These are phyloP conservation scores for Cabera pusaria DNA, from an alignment of 2,888 invertebrate species.

Conservation along the genomic window DNA sequence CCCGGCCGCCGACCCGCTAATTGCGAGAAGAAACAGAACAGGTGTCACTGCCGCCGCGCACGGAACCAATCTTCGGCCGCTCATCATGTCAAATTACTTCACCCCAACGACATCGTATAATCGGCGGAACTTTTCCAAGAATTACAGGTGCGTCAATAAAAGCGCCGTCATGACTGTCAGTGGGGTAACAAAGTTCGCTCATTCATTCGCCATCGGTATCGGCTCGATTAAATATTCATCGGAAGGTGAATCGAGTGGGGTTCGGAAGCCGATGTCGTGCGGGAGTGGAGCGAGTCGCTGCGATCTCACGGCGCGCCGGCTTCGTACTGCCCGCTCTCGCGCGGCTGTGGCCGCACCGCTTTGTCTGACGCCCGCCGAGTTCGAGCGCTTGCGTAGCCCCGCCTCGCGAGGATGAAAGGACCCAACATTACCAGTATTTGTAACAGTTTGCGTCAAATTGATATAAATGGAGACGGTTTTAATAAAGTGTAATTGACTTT, in stretches of 20 bases:
- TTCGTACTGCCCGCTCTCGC: constrained; percentile 47
- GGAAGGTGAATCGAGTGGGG: constrained; percentile 59
- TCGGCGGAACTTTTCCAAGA: constrained; percentile 58
- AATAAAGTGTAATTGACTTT: constrained; percentile 84
- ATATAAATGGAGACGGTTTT: constrained; percentile 84
- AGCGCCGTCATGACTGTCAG: constrained; percentile 59
- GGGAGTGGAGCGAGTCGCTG: constrained; percentile 45
- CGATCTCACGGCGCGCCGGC: constrained; percentile 55
- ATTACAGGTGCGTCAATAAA: constrained; percentile 57
- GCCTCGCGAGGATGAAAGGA: constrained; percentile 78
- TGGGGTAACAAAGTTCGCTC: constrained; percentile 58
- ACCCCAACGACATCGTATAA: constrained; percentile 62
- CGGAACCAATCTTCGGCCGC: constrained; percentile 55
- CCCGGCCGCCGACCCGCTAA: constrained; percentile 54
- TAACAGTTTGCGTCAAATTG: constrained; percentile 84
- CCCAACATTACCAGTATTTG: constrained; percentile 83
- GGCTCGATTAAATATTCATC: constrained; percentile 74
- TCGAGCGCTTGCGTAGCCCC: constrained; percentile 78
- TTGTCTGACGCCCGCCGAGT: constrained; percentile 43
- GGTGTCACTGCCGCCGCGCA: constrained; percentile 49
- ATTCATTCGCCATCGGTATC: constrained; percentile 68
- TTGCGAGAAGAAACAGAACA: constrained; percentile 56
- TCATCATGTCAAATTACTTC: constrained; percentile 66
- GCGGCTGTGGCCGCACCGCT: constrained; percentile 51
- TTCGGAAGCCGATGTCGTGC: constrained; percentile 38